Conservation (phyloP, 2,797 vertebrate species). For the Phrynocephalus forsythii region DNA sequence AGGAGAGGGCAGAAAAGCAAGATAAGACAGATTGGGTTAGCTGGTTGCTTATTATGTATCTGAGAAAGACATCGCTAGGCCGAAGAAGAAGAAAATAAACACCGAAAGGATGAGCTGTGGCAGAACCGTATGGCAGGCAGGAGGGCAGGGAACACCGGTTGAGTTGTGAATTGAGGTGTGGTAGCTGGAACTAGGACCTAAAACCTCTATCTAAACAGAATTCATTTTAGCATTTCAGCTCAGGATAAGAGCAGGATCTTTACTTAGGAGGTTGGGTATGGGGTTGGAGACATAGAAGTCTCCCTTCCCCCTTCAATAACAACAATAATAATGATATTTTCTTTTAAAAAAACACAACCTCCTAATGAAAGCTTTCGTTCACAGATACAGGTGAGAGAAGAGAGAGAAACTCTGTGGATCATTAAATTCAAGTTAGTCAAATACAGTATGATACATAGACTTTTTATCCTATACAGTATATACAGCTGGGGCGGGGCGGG, state of each 20-base stretch:
- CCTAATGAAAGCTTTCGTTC: constrained; percentile 42
- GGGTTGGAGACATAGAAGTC: constrained; percentile 1
- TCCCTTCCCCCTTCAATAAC: constrained; percentile 14
- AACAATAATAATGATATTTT: constrained; percentile 32
- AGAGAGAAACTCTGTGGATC: constrained; percentile 50
- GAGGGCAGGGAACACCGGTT: background rate
- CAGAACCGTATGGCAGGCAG: background rate
- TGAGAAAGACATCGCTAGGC: background rate
- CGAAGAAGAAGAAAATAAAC: background rate
- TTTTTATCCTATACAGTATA: constrained; percentile 81
- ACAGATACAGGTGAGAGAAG: constrained; percentile 22
- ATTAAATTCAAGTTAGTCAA: constrained; percentile 64
- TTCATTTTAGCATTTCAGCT: constrained; percentile 34
- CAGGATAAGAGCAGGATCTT: constrained; percentile 13
- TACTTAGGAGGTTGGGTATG: constrained; percentile 7
- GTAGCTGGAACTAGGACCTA: constrained; percentile 7
- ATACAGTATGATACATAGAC: constrained; percentile 80
- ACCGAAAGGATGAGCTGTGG: background rate
- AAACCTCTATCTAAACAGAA: constrained; percentile 33
- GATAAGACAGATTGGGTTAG: background rate
- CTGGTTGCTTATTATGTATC: background rate
- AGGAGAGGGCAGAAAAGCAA: too few relatives aligned
- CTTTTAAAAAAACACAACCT: constrained; percentile 24
- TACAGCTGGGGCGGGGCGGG: constrained; percentile 61
- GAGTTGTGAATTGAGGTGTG: background rate